Evolutionary conservation across 1,140 invertebrate species (phyloP).

Genomic region (Drosophila rhopaloa): DNA sequence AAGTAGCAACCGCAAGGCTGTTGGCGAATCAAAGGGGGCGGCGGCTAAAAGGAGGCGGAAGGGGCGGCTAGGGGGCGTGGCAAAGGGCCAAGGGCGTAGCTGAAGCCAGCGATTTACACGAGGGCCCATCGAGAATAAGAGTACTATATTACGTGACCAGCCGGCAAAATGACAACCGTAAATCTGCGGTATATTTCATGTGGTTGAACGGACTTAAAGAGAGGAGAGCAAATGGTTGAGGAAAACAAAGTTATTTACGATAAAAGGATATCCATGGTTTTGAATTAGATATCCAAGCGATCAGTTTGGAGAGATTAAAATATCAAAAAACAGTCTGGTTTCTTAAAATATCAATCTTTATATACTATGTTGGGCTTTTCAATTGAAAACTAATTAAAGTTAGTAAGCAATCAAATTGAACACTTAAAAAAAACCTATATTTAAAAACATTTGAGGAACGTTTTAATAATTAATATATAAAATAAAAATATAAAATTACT

Average conservation of each 20-base stretch:
- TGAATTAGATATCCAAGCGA: background rate
- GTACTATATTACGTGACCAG: slow-evolving; percentile 74
- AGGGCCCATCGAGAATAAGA: slow-evolving; percentile 33
- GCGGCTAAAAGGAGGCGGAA: background rate
- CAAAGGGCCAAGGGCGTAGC: slow-evolving; percentile 36
- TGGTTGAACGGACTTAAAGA: slow-evolving; percentile 38
- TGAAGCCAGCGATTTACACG: slow-evolving; percentile 31
- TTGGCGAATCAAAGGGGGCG: slow-evolving; percentile 16
- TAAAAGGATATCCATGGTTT: background rate
- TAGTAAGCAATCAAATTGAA: no score
- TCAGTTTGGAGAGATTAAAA: background rate
- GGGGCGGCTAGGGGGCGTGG: slow-evolving; percentile 23
- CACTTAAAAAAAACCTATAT: no score
- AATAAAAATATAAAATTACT: background rate
- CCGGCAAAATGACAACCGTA: slow-evolving; percentile 75
- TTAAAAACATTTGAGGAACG: no score
- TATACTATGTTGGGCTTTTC: no score
- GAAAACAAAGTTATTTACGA: background rate
- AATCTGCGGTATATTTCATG: slow-evolving; percentile 80
- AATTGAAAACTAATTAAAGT: no score
- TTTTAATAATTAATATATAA: no score
- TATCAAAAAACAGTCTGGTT: background rate
- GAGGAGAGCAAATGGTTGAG: background rate
- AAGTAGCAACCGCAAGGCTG: slow-evolving; percentile 43
- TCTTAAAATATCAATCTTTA: no score